Base-by-base conservation (phyloP, 2,888 invertebrate species). In the Rotaria macrura region DNA sequence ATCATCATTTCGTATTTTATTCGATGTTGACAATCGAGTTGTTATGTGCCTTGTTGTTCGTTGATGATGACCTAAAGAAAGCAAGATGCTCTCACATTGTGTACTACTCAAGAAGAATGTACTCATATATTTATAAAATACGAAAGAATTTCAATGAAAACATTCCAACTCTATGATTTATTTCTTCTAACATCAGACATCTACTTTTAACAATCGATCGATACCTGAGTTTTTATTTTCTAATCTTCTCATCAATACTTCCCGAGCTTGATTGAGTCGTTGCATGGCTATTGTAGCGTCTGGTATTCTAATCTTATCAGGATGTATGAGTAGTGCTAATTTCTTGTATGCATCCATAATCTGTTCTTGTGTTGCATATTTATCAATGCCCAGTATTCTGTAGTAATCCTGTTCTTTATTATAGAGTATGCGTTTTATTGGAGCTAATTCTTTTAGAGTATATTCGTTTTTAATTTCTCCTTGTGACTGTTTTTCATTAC, bases 31-130 rank as follows among this genome's bases (percentile, higher is more conserved):
- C 4, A 10, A 54, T 25, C 10, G 0, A 25, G 6, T 25, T 54
- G 54, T 54, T 1, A 54, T 7, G 23, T 23, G 4, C 25, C 7
- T 1, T 25, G 54, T 25, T 54, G 54, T 25, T 54, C 23, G 52
- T 23, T 52, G 52, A 52, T 23, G 4, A 23, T 7, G 20, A 52
- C 4, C 52, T 52, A 23, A 23, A 52, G 5, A 52, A 4, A 4
- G 4, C 20, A 52, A 52, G 52, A 52, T 52, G 6, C 10, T 6
- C 5, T 23, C 3, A 23, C 23, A 20, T 3, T 23, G 5, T 7
- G 3, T 5, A 0, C 3, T 0, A 0, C 23, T 23, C 14, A 52
- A 52, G 3, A 23, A 52, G 1, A 1, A 47, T 47, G 2, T 1
- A 47, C 14, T 9, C 1, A 47, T 14, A 47, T 47, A 14, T 10